Base-by-base conservation (phyloP, 2,797 vertebrate species). In the Sciurus vulgaris region DNA sequence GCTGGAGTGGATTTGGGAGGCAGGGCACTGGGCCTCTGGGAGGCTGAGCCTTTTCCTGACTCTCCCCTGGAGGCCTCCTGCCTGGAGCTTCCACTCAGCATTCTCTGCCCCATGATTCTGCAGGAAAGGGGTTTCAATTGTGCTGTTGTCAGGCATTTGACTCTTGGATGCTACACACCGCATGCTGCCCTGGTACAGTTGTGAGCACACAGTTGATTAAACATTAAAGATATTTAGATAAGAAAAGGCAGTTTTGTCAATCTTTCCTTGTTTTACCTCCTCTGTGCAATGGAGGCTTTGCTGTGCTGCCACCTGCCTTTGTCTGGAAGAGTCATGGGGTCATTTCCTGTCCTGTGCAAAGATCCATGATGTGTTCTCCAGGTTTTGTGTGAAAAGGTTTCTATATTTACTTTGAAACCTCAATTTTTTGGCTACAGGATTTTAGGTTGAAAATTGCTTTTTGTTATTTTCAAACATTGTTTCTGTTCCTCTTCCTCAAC, bases 271-370 rank as follows among this genome's bases (percentile, higher is more conserved):
- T 24, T 30, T 28, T 76, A 30, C 28, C 12, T 17, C 1, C 12
- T 26, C 2, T 7, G 26, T 30, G 41, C 7, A 38, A 30, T 0
- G 49, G 2, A 49, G 20, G 33, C 5, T 2, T 76, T 17, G 1
- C 26, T 15, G 6, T 33, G 26, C 73, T 76, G 15, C 28, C 3
- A 9, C 41, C 15, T 18, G 7, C 44, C 26, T 49, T 7, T 76
- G 73, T 1, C 44, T 76, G 14, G 14, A 49, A 28, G 30, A 18
- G 7, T 14, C 1, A 28, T 15, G 26, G 17, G 22, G 3, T 14
- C 28, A 49, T 49, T 76, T 49, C 73, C 44, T 76, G 35, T 15
- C 13, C 10, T 47, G 41, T 44, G 44, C 26, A 49, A 49, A 7
- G 7, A 7, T 28, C 47, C 14, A 30, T 47, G 28, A 12, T 44